Conservation (phyloP, 2,797 vertebrate species). For the Myotis vivesi region DNA sequence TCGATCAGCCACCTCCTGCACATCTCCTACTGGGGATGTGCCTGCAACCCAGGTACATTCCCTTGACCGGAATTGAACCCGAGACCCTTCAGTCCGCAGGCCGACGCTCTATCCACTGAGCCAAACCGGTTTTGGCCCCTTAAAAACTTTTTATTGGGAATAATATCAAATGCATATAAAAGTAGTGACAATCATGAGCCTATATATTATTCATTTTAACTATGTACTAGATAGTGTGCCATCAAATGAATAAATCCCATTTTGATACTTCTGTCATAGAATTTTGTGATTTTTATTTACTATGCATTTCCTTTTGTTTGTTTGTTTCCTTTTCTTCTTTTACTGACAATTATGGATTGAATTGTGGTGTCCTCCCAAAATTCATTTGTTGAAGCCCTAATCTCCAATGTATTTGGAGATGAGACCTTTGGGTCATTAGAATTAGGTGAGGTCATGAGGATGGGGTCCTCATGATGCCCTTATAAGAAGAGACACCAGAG, state of each 20-base stretch:
- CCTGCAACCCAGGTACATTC: too few species aligned
- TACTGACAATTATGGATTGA: neutral
- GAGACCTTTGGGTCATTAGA: neutral
- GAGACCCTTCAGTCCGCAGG: too few species aligned
- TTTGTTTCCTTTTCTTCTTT: neutral
- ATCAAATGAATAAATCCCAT: neutral
- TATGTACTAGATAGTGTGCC: neutral
- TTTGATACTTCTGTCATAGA: neutral
- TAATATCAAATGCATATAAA: neutral
- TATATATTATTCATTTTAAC: neutral
- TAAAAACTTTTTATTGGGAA: neutral
- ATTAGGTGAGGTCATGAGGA: neutral
- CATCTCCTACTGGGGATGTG: too few species aligned
- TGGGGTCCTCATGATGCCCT: neutral
- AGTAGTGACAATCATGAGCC: neutral
- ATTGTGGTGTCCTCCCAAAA: neutral
- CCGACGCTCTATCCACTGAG: too few species aligned
- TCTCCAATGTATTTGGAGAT: neutral
- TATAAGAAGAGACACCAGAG: neutral
- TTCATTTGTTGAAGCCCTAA: neutral
- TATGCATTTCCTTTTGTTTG: neutral
- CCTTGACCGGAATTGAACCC: too few species aligned
- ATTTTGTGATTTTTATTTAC: neutral
- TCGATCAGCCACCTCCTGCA: too few species aligned
- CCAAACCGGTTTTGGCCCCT: too few species aligned